These are phyloP conservation scores for Todus mexicanus DNA, from an alignment of 2,797 vertebrate species.

Conservation along the genomic window DNA sequence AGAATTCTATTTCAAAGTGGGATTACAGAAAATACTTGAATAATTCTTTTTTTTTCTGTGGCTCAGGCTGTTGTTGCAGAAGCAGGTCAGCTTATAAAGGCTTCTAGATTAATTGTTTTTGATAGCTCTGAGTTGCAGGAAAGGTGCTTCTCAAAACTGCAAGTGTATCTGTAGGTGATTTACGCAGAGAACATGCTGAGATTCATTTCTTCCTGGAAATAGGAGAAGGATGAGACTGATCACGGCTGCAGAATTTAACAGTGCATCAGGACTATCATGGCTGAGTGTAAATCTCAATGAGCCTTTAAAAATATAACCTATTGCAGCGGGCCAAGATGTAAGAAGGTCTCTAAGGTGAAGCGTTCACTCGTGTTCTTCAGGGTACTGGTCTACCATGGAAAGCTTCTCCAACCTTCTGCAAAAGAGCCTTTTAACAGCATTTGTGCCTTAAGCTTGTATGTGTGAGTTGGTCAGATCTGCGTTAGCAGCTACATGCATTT, in stretches of 20 bases:
- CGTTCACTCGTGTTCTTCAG: not conserved
- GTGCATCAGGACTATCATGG: not conserved
- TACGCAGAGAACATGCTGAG: not conserved
- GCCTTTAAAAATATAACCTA: not conserved
- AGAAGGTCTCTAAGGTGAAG: not conserved
- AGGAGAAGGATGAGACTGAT: not conserved
- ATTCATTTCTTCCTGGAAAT: not conserved
- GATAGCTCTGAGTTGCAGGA: not conserved
- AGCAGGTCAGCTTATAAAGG: not conserved
- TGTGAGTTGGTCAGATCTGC: not conserved
- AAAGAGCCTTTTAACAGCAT: not conserved
- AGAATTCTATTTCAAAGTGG: not conserved
- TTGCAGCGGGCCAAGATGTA: not conserved
- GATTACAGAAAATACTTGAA: not conserved
- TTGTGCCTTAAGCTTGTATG: not conserved
- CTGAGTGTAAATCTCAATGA: not conserved
- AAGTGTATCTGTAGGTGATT: not conserved
- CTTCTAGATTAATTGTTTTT: not conserved
- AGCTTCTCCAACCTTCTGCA: not conserved
- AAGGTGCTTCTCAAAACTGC: not conserved
- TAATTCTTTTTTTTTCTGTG: not conserved
- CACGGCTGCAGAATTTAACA: not conserved
- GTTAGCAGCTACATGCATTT: not conserved
- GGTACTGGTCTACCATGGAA: not conserved
- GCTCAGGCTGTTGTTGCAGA: not conserved